Percentiles rank a stretch among this genome's conserved stretches.
Evolutionary conservation across 2,797 vertebrate species (phyloP).

Genomic region (Taeniopygia guttata): DNA sequence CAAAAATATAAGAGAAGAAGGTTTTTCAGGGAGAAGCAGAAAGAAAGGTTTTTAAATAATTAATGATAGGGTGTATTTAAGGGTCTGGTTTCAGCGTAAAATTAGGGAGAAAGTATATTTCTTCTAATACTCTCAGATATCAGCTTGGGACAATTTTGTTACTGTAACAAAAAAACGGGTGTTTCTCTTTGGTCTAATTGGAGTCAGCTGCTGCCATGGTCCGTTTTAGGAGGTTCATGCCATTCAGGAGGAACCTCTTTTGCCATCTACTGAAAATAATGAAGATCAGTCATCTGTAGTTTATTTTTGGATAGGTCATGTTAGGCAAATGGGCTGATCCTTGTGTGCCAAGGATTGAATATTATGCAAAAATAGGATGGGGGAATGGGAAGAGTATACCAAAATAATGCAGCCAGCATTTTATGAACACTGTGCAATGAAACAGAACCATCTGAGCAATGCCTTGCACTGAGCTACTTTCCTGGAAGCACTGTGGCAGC

Average conservation of each 20-base stretch:
- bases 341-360: not conserved
- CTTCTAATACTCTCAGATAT: not conserved
- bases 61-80: not conserved
- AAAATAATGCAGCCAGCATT: not conserved
- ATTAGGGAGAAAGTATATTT: not conserved
- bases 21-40: not conserved
- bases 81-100: not conserved
- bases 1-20: not conserved
- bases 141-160: not conserved
- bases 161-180: not conserved
- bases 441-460: not conserved
- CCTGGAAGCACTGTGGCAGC: not conserved
- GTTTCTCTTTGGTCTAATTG: not conserved
- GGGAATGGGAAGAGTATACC: not conserved
- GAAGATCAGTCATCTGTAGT: not conserved
- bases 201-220: not conserved
- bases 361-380: not conserved
- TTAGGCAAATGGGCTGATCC: not conserved
- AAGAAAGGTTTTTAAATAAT: not conserved
- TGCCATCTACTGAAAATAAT: conserved; percentile 26
- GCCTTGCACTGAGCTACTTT: not conserved
- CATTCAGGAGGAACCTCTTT: not conserved
- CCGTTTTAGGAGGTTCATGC: not conserved
- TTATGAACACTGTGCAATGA: not conserved
- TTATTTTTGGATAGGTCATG: conserved; percentile 4